Evolutionary conservation across 2,888 invertebrate species (phyloP).

Genomic region (Pediacus dermestoides): DNA sequence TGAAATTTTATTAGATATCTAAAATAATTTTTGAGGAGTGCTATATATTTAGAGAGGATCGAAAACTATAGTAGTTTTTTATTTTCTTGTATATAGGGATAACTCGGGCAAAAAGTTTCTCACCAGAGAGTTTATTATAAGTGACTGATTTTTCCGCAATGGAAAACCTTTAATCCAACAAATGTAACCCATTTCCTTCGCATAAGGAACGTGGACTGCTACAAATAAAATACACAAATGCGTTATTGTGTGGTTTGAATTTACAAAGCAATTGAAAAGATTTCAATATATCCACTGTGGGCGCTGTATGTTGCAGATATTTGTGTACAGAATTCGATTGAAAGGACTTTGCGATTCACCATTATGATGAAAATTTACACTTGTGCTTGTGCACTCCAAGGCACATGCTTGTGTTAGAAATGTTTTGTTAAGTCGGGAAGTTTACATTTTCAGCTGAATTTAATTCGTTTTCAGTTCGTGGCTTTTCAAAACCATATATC

Average conservation of each 20-base stretch:
- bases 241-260: conserved; percentile 49
- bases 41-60: too few relatives aligned
- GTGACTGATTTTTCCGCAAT: conserved; percentile 40
- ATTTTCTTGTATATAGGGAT: too few relatives aligned
- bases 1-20: too few relatives aligned
- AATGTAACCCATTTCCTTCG: conserved; percentile 49
- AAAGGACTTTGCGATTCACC: conserved; percentile 48
- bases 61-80: too few relatives aligned
- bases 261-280: conserved; percentile 53
- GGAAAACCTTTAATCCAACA: conserved; percentile 47
- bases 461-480: conserved; percentile 42
- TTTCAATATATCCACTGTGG: conserved; percentile 49
- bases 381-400: conserved; percentile 52
- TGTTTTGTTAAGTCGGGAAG: conserved; percentile 44
- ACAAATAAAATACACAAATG: conserved; percentile 51
- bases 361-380: conserved; percentile 53
- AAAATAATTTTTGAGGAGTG: too few relatives aligned
- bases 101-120: too few relatives aligned
- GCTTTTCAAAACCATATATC: conserved; percentile 22
- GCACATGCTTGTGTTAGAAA: conserved; percentile 46
- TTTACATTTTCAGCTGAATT: conserved; percentile 46
- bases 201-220: conserved; percentile 40
- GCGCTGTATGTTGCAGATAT: conserved; percentile 49
- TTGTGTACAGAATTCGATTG: conserved; percentile 49
- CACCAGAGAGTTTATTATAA: too few relatives aligned